Conservation (phyloP, 2,113 vertebrate genomes). For the Cinclus mexicanus region DNA sequence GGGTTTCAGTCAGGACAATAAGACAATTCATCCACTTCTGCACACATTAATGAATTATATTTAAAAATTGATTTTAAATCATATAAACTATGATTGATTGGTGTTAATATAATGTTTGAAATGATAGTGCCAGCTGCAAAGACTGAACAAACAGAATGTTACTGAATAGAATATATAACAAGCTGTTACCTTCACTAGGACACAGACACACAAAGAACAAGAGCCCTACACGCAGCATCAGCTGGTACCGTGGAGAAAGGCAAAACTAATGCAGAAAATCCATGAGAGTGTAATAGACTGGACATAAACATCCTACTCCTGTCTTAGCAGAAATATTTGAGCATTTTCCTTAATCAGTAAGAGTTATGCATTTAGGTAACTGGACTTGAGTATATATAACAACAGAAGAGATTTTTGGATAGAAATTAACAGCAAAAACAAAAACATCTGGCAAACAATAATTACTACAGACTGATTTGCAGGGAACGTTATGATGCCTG, state of each 20-base stretch:
- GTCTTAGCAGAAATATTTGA: not conserved
- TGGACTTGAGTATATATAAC: not conserved
- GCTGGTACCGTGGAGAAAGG: not conserved
- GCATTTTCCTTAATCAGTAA: not conserved
- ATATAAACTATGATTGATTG: conserved; percentile 6
- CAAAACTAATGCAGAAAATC: not conserved
- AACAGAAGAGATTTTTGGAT: not conserved
- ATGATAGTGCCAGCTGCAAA: not conserved
- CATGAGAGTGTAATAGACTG: not conserved
- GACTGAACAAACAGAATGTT: not conserved
- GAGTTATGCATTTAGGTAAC: not conserved
- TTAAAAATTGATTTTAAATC: conserved; percentile 36
- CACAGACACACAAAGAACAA: not conserved
- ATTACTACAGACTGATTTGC: not conserved
- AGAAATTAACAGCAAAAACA: not conserved
- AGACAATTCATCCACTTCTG: not conserved
- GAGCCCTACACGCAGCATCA: not conserved
- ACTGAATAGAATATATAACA: not conserved
- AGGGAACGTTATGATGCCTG: not conserved
- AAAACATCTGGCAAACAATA: not conserved
- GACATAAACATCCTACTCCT: not conserved
- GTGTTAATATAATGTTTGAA: not conserved
- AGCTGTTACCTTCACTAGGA: not conserved
- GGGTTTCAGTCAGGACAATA: not conserved
- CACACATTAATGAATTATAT: not conserved